Evolutionary conservation across 2,113 vertebrate species (phyloP), one percentile per base, ranked within the genome.

Genomic region (Candoia aspera): DNA sequence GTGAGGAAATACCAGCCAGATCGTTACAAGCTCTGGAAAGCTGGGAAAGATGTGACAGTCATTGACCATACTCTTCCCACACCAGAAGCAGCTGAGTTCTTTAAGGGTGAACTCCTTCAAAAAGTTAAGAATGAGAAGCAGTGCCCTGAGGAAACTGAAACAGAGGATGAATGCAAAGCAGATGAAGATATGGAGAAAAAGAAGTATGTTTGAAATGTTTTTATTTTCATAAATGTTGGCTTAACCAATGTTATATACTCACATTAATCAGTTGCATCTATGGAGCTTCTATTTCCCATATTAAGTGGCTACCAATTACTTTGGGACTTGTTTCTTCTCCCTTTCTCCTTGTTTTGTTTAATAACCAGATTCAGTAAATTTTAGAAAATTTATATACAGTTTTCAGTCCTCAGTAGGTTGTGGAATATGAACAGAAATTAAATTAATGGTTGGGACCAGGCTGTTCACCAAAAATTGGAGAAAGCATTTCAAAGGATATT

Each of bases 1-100:
- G 99, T 99, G 91, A 98, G 97, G 92, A 99, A 99, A 95, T 99
- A 98, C 95, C 99, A 99, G 95, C 99, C 99, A 0, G 98, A 99
- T 49, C 98, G 98, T 42, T 99, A 99, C 96, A 99, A 99, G 95
- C 97, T 98, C 42, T 99, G 99, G 99, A 98, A 99, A 97, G 98
- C 98, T 0, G 99, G 99, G 57, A 99, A 99, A 93, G 99, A 99
- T 6, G 97, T 96, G 37, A 92, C 97, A 8, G 96, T 97, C 46
- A 99, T 99, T 15, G 99, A 99, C 96, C 99, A 99, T 83, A 96
- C 98, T 87, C 98, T 98, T 96, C 97, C 98, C 95, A 99, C 98
- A 0, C 98, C 98, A 3, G 99, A 99, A 94, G 98, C 98, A 0
- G 97, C 98, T 0, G 98, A 98, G 92, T 98, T 99, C 90, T 97